Evolutionary conservation across 2,797 vertebrate species (phyloP), one percentile per base, ranked within the genome.

Genomic region (Cichlasoma orientale): DNA sequence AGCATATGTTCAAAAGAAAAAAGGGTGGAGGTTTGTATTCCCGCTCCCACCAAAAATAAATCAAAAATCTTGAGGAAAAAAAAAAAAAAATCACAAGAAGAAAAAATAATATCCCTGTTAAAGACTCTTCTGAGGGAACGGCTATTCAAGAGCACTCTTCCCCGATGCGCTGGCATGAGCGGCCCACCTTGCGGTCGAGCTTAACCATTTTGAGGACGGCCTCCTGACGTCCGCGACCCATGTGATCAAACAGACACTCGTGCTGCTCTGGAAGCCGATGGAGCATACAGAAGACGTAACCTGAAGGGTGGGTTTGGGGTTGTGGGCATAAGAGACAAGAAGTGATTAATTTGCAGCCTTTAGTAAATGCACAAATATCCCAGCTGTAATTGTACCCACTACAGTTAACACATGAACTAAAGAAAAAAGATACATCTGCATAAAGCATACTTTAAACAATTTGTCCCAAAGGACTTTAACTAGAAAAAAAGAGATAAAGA

Each of bases 201-300:
- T 98, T 98, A 93, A 98, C 97, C 97, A 98, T 98, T 95, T 98
- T 98, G 90, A 97, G 95, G 92, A 98, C 97, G 68, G 97, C 97
- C 93, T 98, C 97, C 94, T 98, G 97, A 1, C 97, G 97, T n/a
- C 98, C 97, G 0, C 96, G 97, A 66, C 97, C 97, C 95, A 97
- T 96, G 94, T 99, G 98, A 95, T 99, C 98, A 11, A 98, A 98
- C 0, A 96, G 96, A 93, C 98, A 99, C 89, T 97, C 97, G 0
- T 99, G 98, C 78, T 98, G 98, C 93, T 99, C 98, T 0, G 98
- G 98, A 83, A 99, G 97, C 89, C 98, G 97, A 77, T 99, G 98
- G 82, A 97, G 95, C 97, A 98, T 98, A 88, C 98, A 99, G 96
- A 99, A 99, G 84, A 98, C 96, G 1, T 97, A 96, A 91, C 97